These are phyloP conservation scores for Esperia sulphurella DNA, from an alignment of 2,888 invertebrate species.

Conservation along the genomic window DNA sequence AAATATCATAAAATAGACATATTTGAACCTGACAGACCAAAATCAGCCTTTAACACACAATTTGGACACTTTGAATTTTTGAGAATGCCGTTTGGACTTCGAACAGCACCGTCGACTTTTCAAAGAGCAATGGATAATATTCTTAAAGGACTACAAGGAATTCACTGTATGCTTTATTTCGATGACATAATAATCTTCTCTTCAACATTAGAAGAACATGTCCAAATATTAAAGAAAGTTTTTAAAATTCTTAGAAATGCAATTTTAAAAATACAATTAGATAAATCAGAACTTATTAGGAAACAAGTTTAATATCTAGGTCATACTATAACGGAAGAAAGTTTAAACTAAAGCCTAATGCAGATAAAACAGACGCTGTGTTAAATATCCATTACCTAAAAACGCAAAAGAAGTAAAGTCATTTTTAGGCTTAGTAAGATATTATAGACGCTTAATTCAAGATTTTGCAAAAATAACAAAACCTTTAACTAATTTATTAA, in stretches of 20 bases:
- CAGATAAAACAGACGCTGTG: too few relatives aligned
- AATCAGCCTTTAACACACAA: too few relatives aligned
- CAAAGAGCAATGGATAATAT: slow-evolving; percentile 45
- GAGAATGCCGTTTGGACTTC: slow-evolving; percentile 13
- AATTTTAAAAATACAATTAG: slow-evolving; percentile 20
- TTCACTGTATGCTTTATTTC: slow-evolving; percentile 32
- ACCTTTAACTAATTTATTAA: not conserved
- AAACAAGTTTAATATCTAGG: too few relatives aligned
- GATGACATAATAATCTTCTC: slow-evolving; percentile 23
- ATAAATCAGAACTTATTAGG: too few relatives aligned
- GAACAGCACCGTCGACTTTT: slow-evolving; percentile 42
- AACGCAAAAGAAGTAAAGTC: too few relatives aligned
- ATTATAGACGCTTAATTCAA: slow-evolving; percentile 32
- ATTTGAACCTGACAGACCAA: too few relatives aligned
- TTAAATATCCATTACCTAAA: too few relatives aligned
- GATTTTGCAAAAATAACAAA: slow-evolving; percentile 23
- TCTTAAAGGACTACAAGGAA: slow-evolving; percentile 31
- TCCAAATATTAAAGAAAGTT: slow-evolving; percentile 16
- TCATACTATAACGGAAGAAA: not conserved
- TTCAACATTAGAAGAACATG: too few relatives aligned
- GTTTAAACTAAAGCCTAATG: slow-evolving; percentile 15
- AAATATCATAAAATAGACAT: slow-evolving; percentile 18
- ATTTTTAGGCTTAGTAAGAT: slow-evolving; percentile 31
- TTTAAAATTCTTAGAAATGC: slow-evolving; percentile 19
- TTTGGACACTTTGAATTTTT: too few relatives aligned